A percentile compares a stretch with the other conserved stretches of the same genome.
Conservation (phyloP, 1,140 invertebrate species). For the Melipona quadrifasciata region DNA sequence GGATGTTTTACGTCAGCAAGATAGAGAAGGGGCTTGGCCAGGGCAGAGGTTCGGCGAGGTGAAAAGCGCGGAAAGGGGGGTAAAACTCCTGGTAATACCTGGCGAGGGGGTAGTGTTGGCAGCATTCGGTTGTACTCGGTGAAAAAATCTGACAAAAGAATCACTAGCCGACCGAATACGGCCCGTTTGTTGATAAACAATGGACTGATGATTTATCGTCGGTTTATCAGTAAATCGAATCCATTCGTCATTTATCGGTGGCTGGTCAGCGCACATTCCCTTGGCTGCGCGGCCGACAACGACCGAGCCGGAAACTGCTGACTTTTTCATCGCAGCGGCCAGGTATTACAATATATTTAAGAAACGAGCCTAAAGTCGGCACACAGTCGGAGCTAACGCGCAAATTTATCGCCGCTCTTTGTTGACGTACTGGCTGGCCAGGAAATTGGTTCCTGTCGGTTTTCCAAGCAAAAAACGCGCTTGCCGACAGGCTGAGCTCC, state of each 20-base stretch:
- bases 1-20: slow-evolving; percentile 48
- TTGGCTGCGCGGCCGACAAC: neutral
- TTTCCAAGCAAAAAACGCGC: neutral
- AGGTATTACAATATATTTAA: slow-evolving; percentile 3
- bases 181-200: slow-evolving; percentile 58
- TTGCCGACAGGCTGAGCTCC: neutral
- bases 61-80: neutral
- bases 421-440: neutral
- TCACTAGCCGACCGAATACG: slow-evolving; percentile 43
- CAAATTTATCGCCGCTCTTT: neutral
- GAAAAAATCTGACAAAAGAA: slow-evolving; percentile 54
- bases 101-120: neutral
- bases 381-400: neutral
- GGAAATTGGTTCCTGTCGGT: neutral
- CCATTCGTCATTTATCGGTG: slow-evolving; percentile 56
- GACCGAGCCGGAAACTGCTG: slow-evolving; percentile 20
- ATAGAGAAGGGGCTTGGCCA: slow-evolving; percentile 1
- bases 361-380: neutral
- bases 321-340: neutral
- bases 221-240: slow-evolving; percentile 60
- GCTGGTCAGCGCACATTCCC: neutral
- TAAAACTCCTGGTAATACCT: slow-evolving; percentile 23
- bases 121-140: slow-evolving; percentile 19
- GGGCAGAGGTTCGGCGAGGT: neutral
- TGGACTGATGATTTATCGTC: slow-evolving; percentile 51